Conservation (phyloP, 92 coral and sea anemone species). For the Umimayanthus kanabou region DNA sequence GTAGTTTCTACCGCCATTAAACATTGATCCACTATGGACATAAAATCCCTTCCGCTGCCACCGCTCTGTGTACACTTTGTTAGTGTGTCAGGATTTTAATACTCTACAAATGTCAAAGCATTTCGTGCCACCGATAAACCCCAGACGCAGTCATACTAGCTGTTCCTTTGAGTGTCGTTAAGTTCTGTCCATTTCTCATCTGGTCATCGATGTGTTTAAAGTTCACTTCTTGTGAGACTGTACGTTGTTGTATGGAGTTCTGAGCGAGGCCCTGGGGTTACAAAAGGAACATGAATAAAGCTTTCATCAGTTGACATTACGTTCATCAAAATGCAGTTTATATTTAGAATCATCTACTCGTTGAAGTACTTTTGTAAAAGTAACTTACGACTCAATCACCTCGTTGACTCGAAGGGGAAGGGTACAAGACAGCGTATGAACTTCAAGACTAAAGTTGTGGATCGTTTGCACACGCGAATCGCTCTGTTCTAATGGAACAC, state of each 20-base stretch:
- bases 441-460: neutral
- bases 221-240: slow-evolving; percentile 43
- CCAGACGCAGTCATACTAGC: slow-evolving; percentile 26
- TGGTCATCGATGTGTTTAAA: slow-evolving; percentile 12
- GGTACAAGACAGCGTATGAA: neutral
- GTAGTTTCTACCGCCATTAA: slow-evolving; percentile 89
- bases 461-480: neutral
- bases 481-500: neutral
- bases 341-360: slow-evolving; percentile 71
- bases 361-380: slow-evolving; percentile 19
- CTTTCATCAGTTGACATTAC: slow-evolving; percentile 94
- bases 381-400: slow-evolving; percentile 36
- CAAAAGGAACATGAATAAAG: slow-evolving; percentile 73
- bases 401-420: slow-evolving; percentile 1
- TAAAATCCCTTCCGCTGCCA: slow-evolving; percentile 42
- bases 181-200: slow-evolving; percentile 22
- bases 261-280: slow-evolving; percentile 58
- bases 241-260: slow-evolving; percentile 50
- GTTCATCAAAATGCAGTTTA: slow-evolving; percentile 89
- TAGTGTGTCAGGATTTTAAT: slow-evolving; percentile 16
- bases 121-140: slow-evolving; percentile 3
- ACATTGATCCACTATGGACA: slow-evolving; percentile 69
- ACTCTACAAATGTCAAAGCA: slow-evolving; percentile 29
- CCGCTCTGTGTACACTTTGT: slow-evolving; percentile 19
- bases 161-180: neutral